Percentiles rank a stretch among this genome's conserved stretches.
Evolutionary conservation across 2,888 invertebrate genomes (phyloP).

Genomic region (Cantharis rustica): DNA sequence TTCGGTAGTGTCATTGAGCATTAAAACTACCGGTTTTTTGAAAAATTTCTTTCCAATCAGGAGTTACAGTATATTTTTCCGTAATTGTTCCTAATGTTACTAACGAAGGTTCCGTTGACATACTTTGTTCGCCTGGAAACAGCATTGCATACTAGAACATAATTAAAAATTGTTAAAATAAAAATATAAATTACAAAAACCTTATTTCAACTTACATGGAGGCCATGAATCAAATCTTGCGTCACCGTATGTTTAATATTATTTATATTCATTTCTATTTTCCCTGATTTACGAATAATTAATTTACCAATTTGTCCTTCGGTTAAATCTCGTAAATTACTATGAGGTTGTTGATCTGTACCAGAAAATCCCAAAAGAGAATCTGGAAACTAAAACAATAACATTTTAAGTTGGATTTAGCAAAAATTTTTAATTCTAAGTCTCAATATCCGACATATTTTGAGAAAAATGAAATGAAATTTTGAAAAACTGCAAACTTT

Average conservation of each 20-base stretch:
- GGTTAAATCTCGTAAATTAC: slow-evolving; percentile 42
- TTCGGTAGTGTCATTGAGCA: background rate
- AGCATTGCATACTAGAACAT: slow-evolving; percentile 32
- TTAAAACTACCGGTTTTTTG: background rate
- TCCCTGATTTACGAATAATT: slow-evolving; percentile 47
- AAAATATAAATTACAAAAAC: background rate
- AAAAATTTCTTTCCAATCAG: slow-evolving; percentile 42
- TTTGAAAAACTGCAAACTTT: too few relatives aligned
- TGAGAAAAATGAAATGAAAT: too few relatives aligned
- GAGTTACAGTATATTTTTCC: slow-evolving; percentile 44
- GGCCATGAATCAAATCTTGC: slow-evolving; percentile 33
- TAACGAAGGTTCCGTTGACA: slow-evolving; percentile 33
- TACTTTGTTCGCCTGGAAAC: slow-evolving; percentile 31
- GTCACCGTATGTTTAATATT: slow-evolving; percentile 45
- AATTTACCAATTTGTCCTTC: slow-evolving; percentile 53
- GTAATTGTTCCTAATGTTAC: slow-evolving; percentile 43
- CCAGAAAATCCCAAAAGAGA: slow-evolving; percentile 49
- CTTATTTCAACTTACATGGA: slow-evolving; percentile 32
- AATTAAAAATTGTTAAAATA: background rate
- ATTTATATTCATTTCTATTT: slow-evolving; percentile 49
- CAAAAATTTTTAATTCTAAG: too few relatives aligned
- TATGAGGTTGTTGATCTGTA: slow-evolving; percentile 11
- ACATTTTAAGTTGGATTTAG: background rate
- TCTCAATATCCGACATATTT: too few relatives aligned
- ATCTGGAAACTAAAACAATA: slow-evolving; percentile 46